These are phyloP conservation scores for Siniperca chuatsi DNA, from an alignment of 2,113 vertebrate species.

Conservation along the genomic window DNA sequence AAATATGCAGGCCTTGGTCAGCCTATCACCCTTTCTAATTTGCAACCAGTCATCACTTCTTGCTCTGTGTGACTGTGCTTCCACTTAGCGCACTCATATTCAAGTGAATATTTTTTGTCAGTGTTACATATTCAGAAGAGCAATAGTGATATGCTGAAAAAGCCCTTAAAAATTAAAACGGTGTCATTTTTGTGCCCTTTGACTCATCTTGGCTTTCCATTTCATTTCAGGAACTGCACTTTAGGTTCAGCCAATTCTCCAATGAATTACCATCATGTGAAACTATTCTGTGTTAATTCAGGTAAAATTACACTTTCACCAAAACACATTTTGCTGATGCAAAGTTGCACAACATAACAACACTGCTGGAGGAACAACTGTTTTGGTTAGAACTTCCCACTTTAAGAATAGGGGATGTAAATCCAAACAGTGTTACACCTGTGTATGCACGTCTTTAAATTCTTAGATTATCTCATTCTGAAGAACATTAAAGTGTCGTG, in stretches of 20 bases:
- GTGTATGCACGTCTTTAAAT: neutral
- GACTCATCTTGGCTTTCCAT: neutral
- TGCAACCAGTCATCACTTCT: conserved; percentile 16
- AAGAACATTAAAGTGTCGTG: neutral
- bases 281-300: neutral
- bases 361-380: too few relatives aligned
- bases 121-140: neutral
- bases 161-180: neutral
- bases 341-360: neutral
- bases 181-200: neutral
- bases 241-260: neutral
- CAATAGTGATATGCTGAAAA: neutral
- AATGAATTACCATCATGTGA: neutral
- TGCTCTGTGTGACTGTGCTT: neutral
- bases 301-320: neutral
- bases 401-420: neutral
- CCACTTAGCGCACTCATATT: neutral
- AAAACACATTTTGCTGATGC: neutral
- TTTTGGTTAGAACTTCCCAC: neutral
- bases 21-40: conserved; percentile 12
- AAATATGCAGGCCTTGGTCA: conserved; percentile 10
- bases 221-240: neutral
- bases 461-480: neutral
- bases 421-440: neutral
- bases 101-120: neutral